Evolutionary conservation across 2,797 vertebrate genomes (phyloP).

Genomic region (Clarias fuscus): DNA sequence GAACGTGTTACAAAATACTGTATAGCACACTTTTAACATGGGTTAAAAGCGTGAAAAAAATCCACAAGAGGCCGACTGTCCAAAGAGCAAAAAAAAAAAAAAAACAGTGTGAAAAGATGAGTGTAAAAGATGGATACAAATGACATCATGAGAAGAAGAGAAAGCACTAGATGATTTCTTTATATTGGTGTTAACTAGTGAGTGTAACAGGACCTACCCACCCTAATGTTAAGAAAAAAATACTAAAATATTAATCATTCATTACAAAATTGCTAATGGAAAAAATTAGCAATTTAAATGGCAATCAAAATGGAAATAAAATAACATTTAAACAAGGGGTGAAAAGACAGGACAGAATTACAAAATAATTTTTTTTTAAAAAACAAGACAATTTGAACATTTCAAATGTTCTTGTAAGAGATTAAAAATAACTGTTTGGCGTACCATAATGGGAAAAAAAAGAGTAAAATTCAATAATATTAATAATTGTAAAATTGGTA

Average conservation of each 20-base stretch:
- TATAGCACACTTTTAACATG: not conserved
- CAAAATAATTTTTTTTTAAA: slow-evolving; percentile 1
- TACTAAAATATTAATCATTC: slow-evolving; percentile 53
- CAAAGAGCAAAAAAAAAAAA: not conserved
- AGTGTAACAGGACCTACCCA: slow-evolving; percentile 58
- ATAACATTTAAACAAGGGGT: slow-evolving; percentile 32
- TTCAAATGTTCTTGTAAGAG: slow-evolving; percentile 43
- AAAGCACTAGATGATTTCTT: slow-evolving; percentile 51
- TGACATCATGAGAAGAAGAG: slow-evolving; percentile 16
- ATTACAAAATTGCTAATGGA: slow-evolving; percentile 24
- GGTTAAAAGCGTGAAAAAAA: slow-evolving; percentile 55
- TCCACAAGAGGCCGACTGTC: slow-evolving; percentile 68
- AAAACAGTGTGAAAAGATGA: too few species aligned
- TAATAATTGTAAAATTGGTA: slow-evolving; percentile 55
- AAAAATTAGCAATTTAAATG: not conserved
- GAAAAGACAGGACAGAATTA: slow-evolving; percentile 34
- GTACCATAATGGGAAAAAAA: slow-evolving; percentile 25
- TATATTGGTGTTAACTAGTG: slow-evolving; percentile 59
- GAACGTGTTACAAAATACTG: not conserved
- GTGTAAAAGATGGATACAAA: slow-evolving; percentile 36
- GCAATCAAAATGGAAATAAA: not conserved
- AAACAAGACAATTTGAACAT: slow-evolving; percentile 38
- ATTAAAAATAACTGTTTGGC: slow-evolving; percentile 53
- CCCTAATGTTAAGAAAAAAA: slow-evolving; percentile 32
- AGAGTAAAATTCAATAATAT: slow-evolving; percentile 38